Base-by-base conservation (phyloP, 2,888 invertebrate genomes). In the Sericinus montela region DNA sequence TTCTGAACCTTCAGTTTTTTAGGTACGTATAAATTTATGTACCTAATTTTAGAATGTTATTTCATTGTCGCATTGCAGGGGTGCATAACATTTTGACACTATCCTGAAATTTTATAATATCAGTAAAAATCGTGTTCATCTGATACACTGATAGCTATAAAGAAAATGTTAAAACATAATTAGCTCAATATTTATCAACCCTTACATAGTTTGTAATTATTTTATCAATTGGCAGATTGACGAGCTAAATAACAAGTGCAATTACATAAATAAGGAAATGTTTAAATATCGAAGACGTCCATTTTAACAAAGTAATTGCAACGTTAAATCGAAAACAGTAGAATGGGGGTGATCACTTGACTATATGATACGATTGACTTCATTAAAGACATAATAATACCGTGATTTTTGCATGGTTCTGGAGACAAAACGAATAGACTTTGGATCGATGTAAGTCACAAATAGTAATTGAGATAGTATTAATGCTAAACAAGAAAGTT, bases 191-290 rank as follows among this genome's bases (percentile, higher is more conserved):
- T 63, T 62, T 59, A 32, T 63, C 48, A 61, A 59, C 51, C 56
- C 48, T 53, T 56, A 53, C 59, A 48, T 63, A 58, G 56, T 55
- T 65, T 63, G 59, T 65, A 59, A 63, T 62, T 54, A 63, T 60
- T 52, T 61, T 57, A 58, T 63, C 58, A 58, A 67, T 67, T 70
- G 69, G 66, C 71, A 68, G 64, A 64, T 58, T 64, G 61, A 60
- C 66, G 71, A 78, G 71, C 67, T 68, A 68, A 54, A 62, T 54
- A 73, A 73, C 72, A 86, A 86, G 84, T 86, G 86, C 85, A 80
- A 85, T 85, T 85, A 84, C 76, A 70, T 72, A 66, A 72, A 69
- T 69, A 71, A 72, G 72, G 69, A 69, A 71, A 59, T 67, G 70
- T 65, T 67, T 72, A 66, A 67, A 72, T 73, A 64, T 61, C 51